Conservation (phyloP, 2,113 vertebrate species). For the Gymnocephalus cernua region DNA sequence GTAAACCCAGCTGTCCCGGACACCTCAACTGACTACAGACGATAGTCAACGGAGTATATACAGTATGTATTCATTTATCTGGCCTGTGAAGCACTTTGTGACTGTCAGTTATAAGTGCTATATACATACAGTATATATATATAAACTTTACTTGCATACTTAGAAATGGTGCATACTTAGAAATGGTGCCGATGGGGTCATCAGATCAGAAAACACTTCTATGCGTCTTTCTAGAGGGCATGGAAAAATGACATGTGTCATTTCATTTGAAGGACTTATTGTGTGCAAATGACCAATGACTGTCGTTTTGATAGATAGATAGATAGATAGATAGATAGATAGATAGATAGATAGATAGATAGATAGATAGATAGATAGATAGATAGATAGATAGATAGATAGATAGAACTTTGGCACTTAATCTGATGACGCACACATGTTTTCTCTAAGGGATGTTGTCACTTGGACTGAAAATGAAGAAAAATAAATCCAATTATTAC, state of each 20-base stretch:
- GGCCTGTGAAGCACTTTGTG: too few relatives aligned
- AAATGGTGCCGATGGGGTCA: too few relatives aligned
- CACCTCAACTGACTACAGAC: too few relatives aligned
- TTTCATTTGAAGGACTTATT: not conserved
- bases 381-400: not conserved
- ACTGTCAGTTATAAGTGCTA: too few relatives aligned
- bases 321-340: constrained; percentile 22
- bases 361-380: constrained; percentile 38
- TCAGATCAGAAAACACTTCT: too few relatives aligned
- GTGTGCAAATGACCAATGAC: constrained; percentile 13
- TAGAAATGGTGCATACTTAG: too few relatives aligned
- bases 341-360: constrained; percentile 5
- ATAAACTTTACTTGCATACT: too few relatives aligned
- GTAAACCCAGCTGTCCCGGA: too few relatives aligned
- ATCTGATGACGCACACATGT: constrained; percentile 50
- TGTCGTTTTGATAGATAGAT: constrained; percentile 8
- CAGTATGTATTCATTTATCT: too few relatives aligned
- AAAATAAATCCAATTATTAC: constrained; percentile 63
- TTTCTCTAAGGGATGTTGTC: constrained; percentile 52
- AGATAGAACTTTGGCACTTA: constrained; percentile 33
- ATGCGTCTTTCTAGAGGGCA: not conserved
- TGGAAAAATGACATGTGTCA: not conserved
- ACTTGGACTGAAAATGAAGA: constrained; percentile 51
- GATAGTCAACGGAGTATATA: too few relatives aligned
- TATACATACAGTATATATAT: too few relatives aligned